Evolutionary conservation across 30 jellyfish, hydroid and myxozoan species (phyloP).

Genomic region (Pelagia noctiluca): DNA sequence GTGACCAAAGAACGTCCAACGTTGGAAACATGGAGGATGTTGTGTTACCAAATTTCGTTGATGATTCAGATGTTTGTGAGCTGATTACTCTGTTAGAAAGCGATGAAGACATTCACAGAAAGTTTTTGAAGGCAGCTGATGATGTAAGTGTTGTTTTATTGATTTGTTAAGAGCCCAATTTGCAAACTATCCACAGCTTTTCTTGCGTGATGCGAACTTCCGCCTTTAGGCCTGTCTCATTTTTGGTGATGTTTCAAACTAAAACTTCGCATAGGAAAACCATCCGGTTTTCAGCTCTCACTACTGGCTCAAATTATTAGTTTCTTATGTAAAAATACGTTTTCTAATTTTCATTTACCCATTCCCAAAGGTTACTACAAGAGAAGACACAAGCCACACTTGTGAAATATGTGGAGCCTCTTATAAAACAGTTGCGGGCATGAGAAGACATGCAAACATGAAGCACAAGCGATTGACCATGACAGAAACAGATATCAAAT

Average conservation of each 20-base stretch:
- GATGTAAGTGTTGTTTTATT: not conserved
- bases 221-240: not conserved
- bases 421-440: not conserved
- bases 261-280: not conserved
- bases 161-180: not conserved
- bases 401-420: not conserved
- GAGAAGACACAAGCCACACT: not conserved
- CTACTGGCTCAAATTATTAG: not conserved
- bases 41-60: not conserved
- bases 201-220: not conserved
- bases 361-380: not conserved
- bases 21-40: conserved; percentile 1
- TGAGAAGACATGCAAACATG: not conserved
- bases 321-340: not conserved
- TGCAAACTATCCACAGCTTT: not conserved
- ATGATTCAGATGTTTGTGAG: not conserved
- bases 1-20: conserved; percentile 17
- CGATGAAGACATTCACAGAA: not conserved
- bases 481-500: not conserved
- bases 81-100: not conserved
- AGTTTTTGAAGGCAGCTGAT: not conserved
- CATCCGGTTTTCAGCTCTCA: too few relatives aligned
- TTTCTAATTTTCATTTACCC: too few relatives aligned
- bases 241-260: not conserved
- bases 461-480: not conserved